Evolutionary conservation across 2,888 invertebrate genomes (phyloP).

Genomic region (Candidula unifasciata): DNA sequence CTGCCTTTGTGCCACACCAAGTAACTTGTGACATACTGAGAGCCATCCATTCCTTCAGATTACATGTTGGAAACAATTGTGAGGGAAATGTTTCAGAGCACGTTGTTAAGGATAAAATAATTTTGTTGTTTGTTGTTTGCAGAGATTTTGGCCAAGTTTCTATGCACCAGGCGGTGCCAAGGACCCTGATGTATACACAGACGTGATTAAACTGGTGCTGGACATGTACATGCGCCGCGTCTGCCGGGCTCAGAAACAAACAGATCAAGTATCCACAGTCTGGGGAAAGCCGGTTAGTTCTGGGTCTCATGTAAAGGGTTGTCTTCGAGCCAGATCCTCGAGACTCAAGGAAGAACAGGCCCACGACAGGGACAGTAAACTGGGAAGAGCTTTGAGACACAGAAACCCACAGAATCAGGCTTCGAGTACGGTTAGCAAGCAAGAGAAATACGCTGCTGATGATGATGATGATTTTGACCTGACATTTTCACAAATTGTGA

Average conservation of each 20-base stretch:
- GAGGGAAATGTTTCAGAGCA: no score
- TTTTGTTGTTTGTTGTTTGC: background rate
- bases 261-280: constrained; percentile 37
- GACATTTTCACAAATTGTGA: background rate
- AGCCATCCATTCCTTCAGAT: no score
- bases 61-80: no score
- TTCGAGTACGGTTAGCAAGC: background rate
- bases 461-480: constrained; percentile 1
- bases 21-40: no score
- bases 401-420: background rate
- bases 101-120: no score
- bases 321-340: constrained; percentile 59
- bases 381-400: background rate
- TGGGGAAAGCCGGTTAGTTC: constrained; percentile 63
- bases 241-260: constrained; percentile 54
- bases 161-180: constrained; percentile 29
- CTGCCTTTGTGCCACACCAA: no score
- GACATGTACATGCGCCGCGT: constrained; percentile 59
- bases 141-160: background rate
- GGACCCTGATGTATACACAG: constrained; percentile 52
- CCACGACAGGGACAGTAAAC: background rate
- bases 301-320: constrained; percentile 61
- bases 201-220: constrained; percentile 60
- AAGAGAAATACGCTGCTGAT: background rate
- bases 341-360: constrained; percentile 42